Percentiles rank a stretch among this genome's conserved stretches.
These are phyloP conservation scores for Agriopis leucophaearia DNA, from an alignment of 2,888 invertebrate species.

Conservation along the genomic window DNA sequence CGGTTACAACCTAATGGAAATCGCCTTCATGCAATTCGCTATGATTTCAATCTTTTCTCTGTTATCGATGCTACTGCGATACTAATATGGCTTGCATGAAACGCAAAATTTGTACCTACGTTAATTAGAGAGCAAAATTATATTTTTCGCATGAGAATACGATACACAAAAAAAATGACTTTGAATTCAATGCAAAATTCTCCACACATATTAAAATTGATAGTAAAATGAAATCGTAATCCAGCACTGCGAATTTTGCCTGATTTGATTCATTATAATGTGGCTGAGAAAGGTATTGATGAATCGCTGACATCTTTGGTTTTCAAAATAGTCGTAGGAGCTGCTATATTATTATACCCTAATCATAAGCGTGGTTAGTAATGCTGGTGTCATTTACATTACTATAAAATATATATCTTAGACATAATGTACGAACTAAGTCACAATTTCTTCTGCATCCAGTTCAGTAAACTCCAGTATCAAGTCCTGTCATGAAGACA, in stretches of 20 bases:
- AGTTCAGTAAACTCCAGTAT: slow-evolving; percentile 24
- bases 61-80: not conserved
- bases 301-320: slow-evolving; percentile 38
- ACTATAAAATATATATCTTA: not conserved
- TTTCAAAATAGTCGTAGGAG: slow-evolving; percentile 29
- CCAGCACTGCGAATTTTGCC: not conserved
- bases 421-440: not conserved
- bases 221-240: too few relatives aligned
- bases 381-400: slow-evolving; percentile 13
- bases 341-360: slow-evolving; percentile 16
- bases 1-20: slow-evolving; percentile 56
- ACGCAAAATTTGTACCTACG: too few relatives aligned
- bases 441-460: not conserved
- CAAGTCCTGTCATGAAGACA: slow-evolving; percentile 30
- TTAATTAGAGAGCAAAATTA: too few relatives aligned
- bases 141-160: too few relatives aligned
- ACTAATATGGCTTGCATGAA: too few relatives aligned
- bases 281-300: slow-evolving; percentile 39
- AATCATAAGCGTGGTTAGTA: slow-evolving; percentile 31
- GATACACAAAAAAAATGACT: too few relatives aligned
- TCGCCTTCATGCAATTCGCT: slow-evolving; percentile 32
- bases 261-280: slow-evolving; percentile 35
- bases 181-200: too few relatives aligned
- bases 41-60: not conserved
- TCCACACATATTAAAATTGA: too few relatives aligned